Evolutionary conservation across 2,888 invertebrate species (phyloP).

Genomic region (Deilephila porcellus): DNA sequence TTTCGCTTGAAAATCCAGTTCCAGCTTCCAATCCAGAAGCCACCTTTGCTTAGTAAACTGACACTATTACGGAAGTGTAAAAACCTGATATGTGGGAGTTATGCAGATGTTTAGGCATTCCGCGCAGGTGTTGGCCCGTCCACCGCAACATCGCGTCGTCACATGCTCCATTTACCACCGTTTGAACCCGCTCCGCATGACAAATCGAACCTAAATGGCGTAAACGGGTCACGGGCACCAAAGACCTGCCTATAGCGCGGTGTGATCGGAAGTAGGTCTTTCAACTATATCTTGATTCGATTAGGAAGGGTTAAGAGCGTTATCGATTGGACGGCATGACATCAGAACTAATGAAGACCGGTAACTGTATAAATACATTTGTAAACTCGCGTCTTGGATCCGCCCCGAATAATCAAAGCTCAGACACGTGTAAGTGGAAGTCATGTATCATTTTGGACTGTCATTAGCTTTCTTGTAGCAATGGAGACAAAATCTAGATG

Average conservation of each 20-base stretch:
- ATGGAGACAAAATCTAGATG: no score
- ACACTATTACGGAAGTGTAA: no score
- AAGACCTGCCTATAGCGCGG: slow-evolving; percentile 32
- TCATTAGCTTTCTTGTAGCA: no score
- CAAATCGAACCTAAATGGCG: slow-evolving; percentile 38
- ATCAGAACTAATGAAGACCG: not conserved
- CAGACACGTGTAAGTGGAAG: no score
- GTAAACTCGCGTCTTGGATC: no score
- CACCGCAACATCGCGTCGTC: slow-evolving; percentile 29
- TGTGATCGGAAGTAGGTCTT: slow-evolving; percentile 12
- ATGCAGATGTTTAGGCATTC: slow-evolving; percentile 15
- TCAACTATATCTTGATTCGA: slow-evolving; percentile 11
- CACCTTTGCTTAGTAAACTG: no score
- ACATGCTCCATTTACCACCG: slow-evolving; percentile 40
- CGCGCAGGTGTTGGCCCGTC: slow-evolving; percentile 9
- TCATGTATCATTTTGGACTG: no score
- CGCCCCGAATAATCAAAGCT: no score
- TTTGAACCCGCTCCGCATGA: slow-evolving; percentile 40
- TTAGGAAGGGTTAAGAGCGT: slow-evolving; percentile 15
- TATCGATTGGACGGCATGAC: not conserved
- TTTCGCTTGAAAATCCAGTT: no score
- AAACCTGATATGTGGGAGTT: no score
- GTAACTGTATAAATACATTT: not conserved
- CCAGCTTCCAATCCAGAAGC: no score
- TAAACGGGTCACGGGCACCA: slow-evolving; percentile 31